Evolutionary conservation across 1,140 invertebrate species (phyloP).

Genomic region (Carposina sasakii): DNA sequence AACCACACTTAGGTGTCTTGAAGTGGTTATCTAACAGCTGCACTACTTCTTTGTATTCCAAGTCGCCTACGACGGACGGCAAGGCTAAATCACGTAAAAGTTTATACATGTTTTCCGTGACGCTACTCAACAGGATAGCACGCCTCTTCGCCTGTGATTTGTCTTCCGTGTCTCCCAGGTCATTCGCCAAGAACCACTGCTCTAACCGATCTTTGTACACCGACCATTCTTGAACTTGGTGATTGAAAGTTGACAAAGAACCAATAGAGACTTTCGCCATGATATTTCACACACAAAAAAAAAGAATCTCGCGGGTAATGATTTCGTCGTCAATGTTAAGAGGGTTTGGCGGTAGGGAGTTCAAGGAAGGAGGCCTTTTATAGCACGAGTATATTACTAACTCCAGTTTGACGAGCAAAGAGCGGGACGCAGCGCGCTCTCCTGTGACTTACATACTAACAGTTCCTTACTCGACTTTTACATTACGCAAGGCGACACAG

Average conservation of each 20-base stretch:
- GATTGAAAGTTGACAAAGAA: not conserved
- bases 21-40: not conserved
- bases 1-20: not conserved
- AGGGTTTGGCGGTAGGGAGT: too few relatives aligned
- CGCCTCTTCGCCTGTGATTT: not conserved
- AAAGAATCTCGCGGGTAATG: not conserved
- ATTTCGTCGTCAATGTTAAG: not conserved
- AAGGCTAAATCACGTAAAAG: not conserved
- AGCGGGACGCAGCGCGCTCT: too few relatives aligned
- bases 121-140: not conserved
- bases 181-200: constrained; percentile 3
- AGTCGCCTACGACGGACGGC: not conserved
- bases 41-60: not conserved
- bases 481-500: too few relatives aligned
- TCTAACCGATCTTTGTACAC: not conserved
- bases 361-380: too few relatives aligned
- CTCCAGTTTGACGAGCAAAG: too few relatives aligned
- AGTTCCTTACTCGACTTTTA: too few relatives aligned
- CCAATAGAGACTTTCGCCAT: not conserved
- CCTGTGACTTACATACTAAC: too few relatives aligned
- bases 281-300: too few relatives aligned
- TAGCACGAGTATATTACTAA: too few relatives aligned
- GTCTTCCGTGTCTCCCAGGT: not conserved
- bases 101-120: not conserved
- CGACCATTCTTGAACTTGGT: not conserved